Conservation (phyloP, 1,140 invertebrate genomes). For the Lamellibrachia luymesi region DNA sequence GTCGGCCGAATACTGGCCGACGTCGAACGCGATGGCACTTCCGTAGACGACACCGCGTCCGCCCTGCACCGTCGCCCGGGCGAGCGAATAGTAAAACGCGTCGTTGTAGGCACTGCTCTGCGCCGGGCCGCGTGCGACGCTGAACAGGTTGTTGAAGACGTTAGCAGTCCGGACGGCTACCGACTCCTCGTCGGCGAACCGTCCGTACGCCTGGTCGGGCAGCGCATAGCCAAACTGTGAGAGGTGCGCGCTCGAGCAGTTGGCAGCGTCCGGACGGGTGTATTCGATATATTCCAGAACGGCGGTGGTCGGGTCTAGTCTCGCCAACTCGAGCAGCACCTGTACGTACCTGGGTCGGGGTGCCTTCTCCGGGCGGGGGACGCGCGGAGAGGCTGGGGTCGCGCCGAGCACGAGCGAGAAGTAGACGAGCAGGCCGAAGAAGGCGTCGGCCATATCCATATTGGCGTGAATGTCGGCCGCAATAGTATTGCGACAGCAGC, state of each 20-base stretch:
- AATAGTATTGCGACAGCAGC: background rate
- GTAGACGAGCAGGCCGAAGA: background rate
- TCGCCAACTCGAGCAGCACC: background rate
- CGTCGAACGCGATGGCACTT: constrained; percentile 81
- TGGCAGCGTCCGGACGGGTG: background rate
- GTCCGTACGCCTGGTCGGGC: background rate
- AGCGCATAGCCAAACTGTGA: background rate
- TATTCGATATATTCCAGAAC: background rate
- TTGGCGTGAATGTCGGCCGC: background rate
- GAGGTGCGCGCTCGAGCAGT: background rate
- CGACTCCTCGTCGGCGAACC: background rate
- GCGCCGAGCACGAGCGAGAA: background rate
- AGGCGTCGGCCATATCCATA: background rate
- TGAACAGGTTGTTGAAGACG: constrained; percentile 24
- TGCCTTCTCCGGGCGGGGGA: background rate
- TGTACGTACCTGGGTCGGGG: background rate
- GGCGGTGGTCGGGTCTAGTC: background rate
- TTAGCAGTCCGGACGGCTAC: constrained; percentile 11
- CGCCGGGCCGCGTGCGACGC: background rate
- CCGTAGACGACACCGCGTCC: constrained; percentile 73
- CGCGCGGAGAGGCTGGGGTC: no score
- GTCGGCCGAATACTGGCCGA: constrained; percentile 66
- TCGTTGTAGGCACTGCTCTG: constrained; percentile 6
- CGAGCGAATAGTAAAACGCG: constrained; percentile 17
- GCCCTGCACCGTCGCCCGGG: background rate